Percentiles rank a stretch among this genome's conserved stretches.
Conservation (phyloP, 2,888 invertebrate genomes). For the Melolontha melolontha region DNA sequence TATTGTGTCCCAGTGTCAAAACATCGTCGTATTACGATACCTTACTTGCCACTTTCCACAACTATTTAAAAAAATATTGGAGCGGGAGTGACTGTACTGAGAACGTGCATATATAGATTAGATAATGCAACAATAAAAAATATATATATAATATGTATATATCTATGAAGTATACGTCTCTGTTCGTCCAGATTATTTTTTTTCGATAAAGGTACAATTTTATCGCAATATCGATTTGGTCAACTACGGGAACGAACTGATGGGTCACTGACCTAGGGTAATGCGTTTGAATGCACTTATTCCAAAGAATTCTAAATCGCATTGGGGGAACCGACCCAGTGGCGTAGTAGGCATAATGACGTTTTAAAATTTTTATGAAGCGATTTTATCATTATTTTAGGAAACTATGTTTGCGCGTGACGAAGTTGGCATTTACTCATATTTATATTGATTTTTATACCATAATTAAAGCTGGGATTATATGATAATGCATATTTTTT, state of each 20-base stretch:
- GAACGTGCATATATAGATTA: slow-evolving; percentile 29
- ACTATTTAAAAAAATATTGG: slow-evolving; percentile 8
- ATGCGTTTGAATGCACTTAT: slow-evolving; percentile 48
- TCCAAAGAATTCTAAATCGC: slow-evolving; percentile 45
- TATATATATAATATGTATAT: not conserved
- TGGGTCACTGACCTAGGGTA: slow-evolving; percentile 52
- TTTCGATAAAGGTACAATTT: slow-evolving; percentile 36
- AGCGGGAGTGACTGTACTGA: not conserved
- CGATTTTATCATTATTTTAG: too few species aligned
- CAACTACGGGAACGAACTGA: slow-evolving; percentile 43
- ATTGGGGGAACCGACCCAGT: slow-evolving; percentile 21
- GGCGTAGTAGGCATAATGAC: too few species aligned
- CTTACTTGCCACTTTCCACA: too few species aligned
- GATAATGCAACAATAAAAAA: slow-evolving; percentile 32
- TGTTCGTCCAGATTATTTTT: slow-evolving; percentile 38
- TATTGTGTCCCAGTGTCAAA: slow-evolving; percentile 34
- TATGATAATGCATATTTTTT: too few species aligned
- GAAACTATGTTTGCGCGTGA: too few species aligned
- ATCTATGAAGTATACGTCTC: slow-evolving; percentile 3
- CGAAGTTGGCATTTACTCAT: too few species aligned
- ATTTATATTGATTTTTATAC: too few species aligned
- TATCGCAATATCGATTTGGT: slow-evolving; percentile 50
- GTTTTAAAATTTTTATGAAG: too few species aligned
- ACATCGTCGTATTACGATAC: slow-evolving; percentile 11
- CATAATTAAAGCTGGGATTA: too few species aligned